Evolutionary conservation across 2,888 invertebrate genomes (phyloP).

Genomic region (Mantis religiosa): DNA sequence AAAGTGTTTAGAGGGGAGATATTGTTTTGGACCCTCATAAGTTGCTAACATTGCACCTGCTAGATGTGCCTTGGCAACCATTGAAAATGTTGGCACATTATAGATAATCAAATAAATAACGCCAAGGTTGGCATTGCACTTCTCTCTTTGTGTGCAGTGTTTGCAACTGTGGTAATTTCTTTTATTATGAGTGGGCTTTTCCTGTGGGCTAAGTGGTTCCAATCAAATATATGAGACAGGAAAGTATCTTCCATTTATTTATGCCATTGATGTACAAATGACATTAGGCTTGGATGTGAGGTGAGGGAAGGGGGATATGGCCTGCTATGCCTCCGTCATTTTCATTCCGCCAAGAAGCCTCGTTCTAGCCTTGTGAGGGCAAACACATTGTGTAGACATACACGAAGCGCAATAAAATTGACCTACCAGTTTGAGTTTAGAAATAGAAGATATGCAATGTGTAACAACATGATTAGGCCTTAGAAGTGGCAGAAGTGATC

Average conservation of each 20-base stretch:
- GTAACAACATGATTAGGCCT: neutral
- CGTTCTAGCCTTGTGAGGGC: neutral
- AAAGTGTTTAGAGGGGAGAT: neutral
- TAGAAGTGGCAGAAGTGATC: neutral
- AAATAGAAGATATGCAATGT: neutral
- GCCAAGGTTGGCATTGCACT: neutral
- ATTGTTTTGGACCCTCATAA: neutral
- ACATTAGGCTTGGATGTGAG: neutral
- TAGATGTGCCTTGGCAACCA: conserved; percentile 12
- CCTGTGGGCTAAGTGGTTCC: conserved; percentile 13
- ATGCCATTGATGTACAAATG: neutral
- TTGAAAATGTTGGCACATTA: neutral
- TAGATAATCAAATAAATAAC: neutral
- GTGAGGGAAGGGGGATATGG: neutral
- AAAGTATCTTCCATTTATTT: neutral
- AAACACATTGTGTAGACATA: neutral
- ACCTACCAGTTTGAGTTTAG: neutral
- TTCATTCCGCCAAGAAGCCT: neutral
- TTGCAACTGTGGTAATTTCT: neutral
- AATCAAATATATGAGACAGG: neutral
- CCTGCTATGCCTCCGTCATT: neutral
- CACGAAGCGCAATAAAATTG: neutral
- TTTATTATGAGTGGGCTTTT: neutral
- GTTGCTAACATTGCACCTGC: conserved; percentile 6
- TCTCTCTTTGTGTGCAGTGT: conserved; percentile 11